These are phyloP conservation scores for Tolypeutes matacus DNA, from an alignment of 2,797 vertebrate species.

Conservation along the genomic window DNA sequence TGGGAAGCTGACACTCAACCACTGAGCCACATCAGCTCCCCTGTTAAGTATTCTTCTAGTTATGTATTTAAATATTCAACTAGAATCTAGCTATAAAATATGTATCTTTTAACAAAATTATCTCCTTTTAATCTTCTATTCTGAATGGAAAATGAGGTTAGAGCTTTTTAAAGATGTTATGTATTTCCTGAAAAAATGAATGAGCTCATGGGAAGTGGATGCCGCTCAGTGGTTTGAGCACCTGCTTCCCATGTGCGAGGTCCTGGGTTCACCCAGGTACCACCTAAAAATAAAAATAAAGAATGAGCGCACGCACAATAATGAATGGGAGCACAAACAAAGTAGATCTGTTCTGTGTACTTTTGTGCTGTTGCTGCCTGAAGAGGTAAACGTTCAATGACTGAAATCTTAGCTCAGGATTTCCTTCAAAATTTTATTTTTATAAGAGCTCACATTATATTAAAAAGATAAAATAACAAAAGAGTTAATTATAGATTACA, in stretches of 20 bases:
- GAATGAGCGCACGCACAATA: conserved; percentile 10
- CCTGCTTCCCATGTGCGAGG: too few relatives aligned
- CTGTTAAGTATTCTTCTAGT: background rate
- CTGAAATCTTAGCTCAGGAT: conserved; percentile 10
- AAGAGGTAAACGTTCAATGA: conserved; percentile 15
- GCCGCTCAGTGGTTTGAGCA: too few relatives aligned
- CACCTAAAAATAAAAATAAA: too few relatives aligned
- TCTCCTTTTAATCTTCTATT: conserved; percentile 57
- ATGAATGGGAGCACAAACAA: conserved; percentile 35
- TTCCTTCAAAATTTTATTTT: conserved; percentile 45
- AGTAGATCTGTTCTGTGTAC: background rate
- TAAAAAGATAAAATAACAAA: background rate
- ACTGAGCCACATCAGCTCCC: too few relatives aligned
- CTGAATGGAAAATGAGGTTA: conserved; percentile 65
- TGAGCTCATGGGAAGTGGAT: too few relatives aligned
- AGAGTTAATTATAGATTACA: background rate
- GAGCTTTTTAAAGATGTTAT: conserved; percentile 57
- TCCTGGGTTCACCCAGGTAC: too few relatives aligned
- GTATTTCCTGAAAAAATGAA: conserved; percentile 71
- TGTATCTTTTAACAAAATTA: conserved; percentile 64
- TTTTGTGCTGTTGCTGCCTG: conserved; percentile 20
- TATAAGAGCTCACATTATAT: background rate
- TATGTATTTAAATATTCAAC: conserved; percentile 50
- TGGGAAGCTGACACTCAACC: too few relatives aligned
- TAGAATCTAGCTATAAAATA: conserved; percentile 23